Evolutionary conservation across 2,888 invertebrate genomes (phyloP).

Genomic region (Ditula angustiorana): DNA sequence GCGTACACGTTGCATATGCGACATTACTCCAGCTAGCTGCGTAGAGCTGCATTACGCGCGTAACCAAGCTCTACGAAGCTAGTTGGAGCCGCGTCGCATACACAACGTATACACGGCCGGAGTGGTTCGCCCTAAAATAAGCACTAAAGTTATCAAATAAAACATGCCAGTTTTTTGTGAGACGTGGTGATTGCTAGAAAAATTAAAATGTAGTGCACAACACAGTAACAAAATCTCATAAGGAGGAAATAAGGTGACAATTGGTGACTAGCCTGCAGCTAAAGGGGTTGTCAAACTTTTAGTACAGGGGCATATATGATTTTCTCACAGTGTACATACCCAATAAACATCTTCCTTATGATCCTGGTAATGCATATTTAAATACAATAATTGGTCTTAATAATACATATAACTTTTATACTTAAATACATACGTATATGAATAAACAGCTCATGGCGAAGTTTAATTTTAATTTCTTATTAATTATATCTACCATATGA

Average conservation of each 20-base stretch:
- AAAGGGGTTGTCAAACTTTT: background rate
- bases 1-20: no score
- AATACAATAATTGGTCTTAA: conserved; percentile 48
- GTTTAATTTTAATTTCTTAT: no score
- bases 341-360: conserved; percentile 68
- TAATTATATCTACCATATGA: no score
- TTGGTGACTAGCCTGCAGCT: background rate
- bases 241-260: background rate
- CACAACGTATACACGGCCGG: no score
- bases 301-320: background rate
- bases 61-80: no score
- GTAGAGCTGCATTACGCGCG: no score
- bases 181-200: background rate
- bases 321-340: conserved; percentile 65
- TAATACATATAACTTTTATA: conserved; percentile 7
- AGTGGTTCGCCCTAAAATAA: no score
- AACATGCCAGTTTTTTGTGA: background rate
- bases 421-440: background rate
- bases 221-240: no score
- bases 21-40: no score
- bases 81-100: no score
- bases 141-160: background rate
- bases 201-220: background rate
- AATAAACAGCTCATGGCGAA: no score
- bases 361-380: conserved; percentile 67